Base-by-base conservation (phyloP, 2,797 vertebrate species). In the Dendrocincla fuliginosa region DNA sequence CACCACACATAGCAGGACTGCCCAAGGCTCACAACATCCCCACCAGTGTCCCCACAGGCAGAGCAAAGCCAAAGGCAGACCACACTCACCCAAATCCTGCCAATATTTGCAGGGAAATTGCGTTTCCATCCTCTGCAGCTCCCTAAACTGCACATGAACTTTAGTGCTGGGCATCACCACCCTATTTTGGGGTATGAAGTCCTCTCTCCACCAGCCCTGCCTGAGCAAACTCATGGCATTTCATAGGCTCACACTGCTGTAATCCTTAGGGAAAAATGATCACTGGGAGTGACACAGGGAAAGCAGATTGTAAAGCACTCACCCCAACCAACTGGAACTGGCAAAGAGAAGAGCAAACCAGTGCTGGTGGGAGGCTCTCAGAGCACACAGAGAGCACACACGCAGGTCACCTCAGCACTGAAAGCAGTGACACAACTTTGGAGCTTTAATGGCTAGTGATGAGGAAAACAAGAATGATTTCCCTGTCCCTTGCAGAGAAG, bases 101-200 rank as follows among this genome's bases (percentile, higher is more conserved):
- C 16, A 57, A 3, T 2, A 0, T 46, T 1, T 0, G 9, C 39
- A 23, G 0, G 6, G 52, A n/a, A 52, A 2, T 44, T 24, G 23
- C 16, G 5, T 19, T 6, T 70, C 39, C 60, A 25, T 13, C 68
- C 55, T 0, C 50, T 5, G 37, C 71, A 59, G 46, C 37, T 28
- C 50, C 64, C 57, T 5, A 2, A 33, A 4, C 0, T 0, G 5
- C 70, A 3, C 56, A 1, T 9, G 9, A 46, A 2, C 24, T 46
- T 13, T 24, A 10, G 30, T 3, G 53, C 80, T 30, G 33, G 19
- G 15, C 12, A 3, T 15, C 59, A 33, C 9, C 3, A 0, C n/a
- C n/a, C 27, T 5, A 2, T 3, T 16, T 0, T 0, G 28, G 23
- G 39, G 10, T 5, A 1, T 0, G 3, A 60, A 11, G 11, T 4